phyloP scores from a whole-genome alignment of 2,888 invertebrate genomes.

The Pogonocherus hispidulus region DNA sequence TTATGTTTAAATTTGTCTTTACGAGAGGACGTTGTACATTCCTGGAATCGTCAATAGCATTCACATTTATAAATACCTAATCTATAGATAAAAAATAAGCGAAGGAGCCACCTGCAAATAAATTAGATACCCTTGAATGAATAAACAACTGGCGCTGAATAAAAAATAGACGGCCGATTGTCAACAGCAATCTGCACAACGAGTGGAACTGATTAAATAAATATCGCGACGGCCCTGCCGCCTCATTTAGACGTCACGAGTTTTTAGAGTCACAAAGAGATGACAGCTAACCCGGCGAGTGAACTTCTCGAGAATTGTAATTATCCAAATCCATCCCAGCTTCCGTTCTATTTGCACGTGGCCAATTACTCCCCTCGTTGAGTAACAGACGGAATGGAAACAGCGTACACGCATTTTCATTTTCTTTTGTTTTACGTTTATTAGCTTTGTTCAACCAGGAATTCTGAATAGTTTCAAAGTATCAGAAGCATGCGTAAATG shows the following conservation, averaged over 20 bases:
- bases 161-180: constrained; percentile 14
- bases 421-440: neutral
- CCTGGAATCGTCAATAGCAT: no score
- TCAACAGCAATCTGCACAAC: constrained; percentile 26
- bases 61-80: no score
- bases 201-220: constrained; percentile 27
- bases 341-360: constrained; percentile 6
- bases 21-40: no score
- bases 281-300: neutral
- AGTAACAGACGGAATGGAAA: neutral
- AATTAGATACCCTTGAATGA: neutral
- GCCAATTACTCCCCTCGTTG: neutral
- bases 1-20: no score
- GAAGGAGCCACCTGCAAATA: neutral
- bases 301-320: constrained; percentile 19
- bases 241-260: constrained; percentile 18
- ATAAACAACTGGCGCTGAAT: neutral
- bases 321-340: constrained; percentile 19
- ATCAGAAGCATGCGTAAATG: no score
- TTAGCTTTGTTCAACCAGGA: no score
- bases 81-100: no score
- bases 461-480: no score
- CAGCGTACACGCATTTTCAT: neutral
- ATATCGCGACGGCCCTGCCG: constrained; percentile 12
- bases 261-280: constrained; percentile 18